Base-by-base conservation (phyloP, 1,140 invertebrate genomes). In the Chionoecetes opilio region DNA sequence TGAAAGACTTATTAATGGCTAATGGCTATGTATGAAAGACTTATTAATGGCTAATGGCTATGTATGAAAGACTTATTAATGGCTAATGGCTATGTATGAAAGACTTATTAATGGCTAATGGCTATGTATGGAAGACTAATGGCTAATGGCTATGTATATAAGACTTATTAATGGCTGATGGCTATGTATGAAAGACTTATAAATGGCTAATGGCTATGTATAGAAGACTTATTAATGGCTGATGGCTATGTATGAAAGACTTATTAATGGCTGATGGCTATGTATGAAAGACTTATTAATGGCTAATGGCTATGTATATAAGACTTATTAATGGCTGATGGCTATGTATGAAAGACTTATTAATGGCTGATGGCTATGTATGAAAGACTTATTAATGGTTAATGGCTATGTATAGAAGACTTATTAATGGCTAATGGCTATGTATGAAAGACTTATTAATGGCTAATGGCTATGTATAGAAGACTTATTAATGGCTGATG, bases 51-150 rank as follows among this genome's bases (percentile, higher is more conserved):
- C n/a, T n/a, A n/a, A n/a, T n/a, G n/a, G n/a, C n/a, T n/a, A n/a
- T n/a, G n/a, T n/a, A n/a, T n/a, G 63, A 75, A 26, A 75, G 63
- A 75, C 63, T 75, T 75, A 75, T n/a, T n/a, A n/a, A 75, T 75
- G 63, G 63, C 11, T 75, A 21, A 75, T 75, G 63, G 11, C 63
- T 75, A n/a, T n/a, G 63, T 75, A 75, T 8, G 63, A 26, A n/a
- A 75, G 0, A 75, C 0, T n/a, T n/a, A n/a, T n/a, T n/a, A n/a
- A n/a, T n/a, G n/a, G n/a, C n/a, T n/a, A n/a, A n/a, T n/a, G n/a
- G n/a, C n/a, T n/a, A n/a, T n/a, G n/a, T n/a, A n/a, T n/a, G 63
- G n/a, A 26, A 75, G 63, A 75, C 63, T 75, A 75, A 75, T 75
- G 63, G 63, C 11, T 75, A 21, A 75, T 75, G 63, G 11, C 63